Conservation (phyloP, 2,113 vertebrate genomes). For the Lichenostomus cassidix region DNA sequence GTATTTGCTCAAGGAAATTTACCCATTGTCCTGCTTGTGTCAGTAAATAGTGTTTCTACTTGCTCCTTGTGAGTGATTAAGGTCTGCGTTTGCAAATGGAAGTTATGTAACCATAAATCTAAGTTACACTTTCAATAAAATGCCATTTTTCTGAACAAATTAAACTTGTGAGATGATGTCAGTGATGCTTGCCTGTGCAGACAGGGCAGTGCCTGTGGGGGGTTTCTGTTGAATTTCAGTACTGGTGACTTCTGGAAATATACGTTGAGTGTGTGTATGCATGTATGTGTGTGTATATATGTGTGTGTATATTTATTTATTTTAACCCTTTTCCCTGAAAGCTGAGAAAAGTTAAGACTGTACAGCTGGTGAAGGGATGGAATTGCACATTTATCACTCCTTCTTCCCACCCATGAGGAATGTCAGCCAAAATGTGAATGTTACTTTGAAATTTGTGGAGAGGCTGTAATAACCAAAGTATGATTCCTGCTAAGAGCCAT, state of each 20-base stretch:
- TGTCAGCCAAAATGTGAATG: neutral
- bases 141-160: neutral
- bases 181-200: neutral
- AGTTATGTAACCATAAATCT: neutral
- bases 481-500: neutral
- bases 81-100: neutral
- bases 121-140: neutral
- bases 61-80: neutral
- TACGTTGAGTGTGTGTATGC: rapidly evolving
- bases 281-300: neutral
- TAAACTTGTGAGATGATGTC: neutral
- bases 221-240: neutral
- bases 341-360: neutral
- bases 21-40: neutral
- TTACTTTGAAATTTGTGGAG: neutral
- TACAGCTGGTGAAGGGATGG: neutral
- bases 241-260: neutral
- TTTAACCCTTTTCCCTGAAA: neutral
- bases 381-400: neutral
- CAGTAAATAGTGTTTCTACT: neutral
- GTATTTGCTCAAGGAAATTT: neutral
- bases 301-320: neutral
- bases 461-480: neutral
- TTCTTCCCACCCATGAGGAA: slow-evolving; percentile 2
- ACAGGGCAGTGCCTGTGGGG: neutral